A percentile compares a stretch with the other conserved stretches of the same genome.
Evolutionary conservation across 2,888 invertebrate genomes (phyloP).

Genomic region (Dicranocentrus wangi): DNA sequence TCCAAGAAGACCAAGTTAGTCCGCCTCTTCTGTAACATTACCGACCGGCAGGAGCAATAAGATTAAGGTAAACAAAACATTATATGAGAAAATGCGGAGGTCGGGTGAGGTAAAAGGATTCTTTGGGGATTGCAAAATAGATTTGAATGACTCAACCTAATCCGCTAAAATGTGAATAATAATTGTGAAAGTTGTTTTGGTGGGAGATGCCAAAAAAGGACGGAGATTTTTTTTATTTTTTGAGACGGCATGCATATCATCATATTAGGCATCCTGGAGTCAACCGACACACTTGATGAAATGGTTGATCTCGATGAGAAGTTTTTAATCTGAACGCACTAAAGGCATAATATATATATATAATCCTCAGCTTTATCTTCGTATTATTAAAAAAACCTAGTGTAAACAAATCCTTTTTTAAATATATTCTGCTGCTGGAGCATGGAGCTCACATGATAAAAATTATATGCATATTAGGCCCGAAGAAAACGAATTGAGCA

Average conservation of each 20-base stretch:
- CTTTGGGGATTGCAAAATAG: neutral
- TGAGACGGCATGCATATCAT: no score
- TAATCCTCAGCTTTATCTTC: no score
- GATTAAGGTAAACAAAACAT: constrained; percentile 4
- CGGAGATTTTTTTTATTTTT: neutral
- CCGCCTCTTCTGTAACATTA: neutral
- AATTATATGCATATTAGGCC: constrained; percentile 12
- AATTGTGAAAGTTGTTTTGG: neutral
- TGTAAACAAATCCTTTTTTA: neutral
- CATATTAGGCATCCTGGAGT: no score
- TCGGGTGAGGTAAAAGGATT: neutral
- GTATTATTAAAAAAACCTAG: no score
- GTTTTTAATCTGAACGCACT: no score
- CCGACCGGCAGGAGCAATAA: neutral
- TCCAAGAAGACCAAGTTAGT: no score
- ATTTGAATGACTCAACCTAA: neutral
- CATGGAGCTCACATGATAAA: neutral
- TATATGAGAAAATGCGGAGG: neutral
- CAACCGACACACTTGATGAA: no score
- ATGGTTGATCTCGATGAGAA: no score
- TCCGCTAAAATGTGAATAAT: neutral
- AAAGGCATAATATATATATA: no score
- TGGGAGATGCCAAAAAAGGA: neutral
- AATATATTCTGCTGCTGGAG: constrained; percentile 4
- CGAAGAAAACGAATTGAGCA: neutral